Base-by-base conservation (phyloP, 2,888 invertebrate genomes). In the Linnaemya vulpina region DNA sequence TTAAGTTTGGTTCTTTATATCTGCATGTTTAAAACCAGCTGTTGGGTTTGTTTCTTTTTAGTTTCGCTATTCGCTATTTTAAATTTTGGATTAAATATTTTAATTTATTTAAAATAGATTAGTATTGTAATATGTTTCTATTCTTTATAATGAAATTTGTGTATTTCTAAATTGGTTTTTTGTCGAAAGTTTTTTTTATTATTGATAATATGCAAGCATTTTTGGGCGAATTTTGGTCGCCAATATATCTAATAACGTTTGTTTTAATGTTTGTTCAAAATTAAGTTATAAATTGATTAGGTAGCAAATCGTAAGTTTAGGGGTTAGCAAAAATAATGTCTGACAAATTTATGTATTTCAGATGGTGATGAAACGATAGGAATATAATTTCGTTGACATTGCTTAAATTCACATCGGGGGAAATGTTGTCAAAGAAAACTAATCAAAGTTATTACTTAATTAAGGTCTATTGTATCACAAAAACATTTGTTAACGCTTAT, bases 341-440 rank as follows among this genome's bases (percentile, higher is more conserved):
- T 53, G 22, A 17, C 15, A 25, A 74, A 80, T 65, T 74, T 68
- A 68, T 80, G 9, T 15, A 15, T 43, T 68, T 49, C 20, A 60
- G 74, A 75, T 70, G 67, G 53, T 68, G 74, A 25, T 35, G 35
- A 46, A 20, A 11, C 46, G 75, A 81, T 68, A 81, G 68, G 0
- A 60, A n/a, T 53, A 68, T 43, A 25, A 25, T 70, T 40, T 53
- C 13, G 15, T 53, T 51, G 7, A 30, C 65, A 46, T 58, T 38
- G n/a, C 10, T 3, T 22, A 67, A 17, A 15, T 9, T 35, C 35
- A 13, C 1, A 40, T 22, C n/a, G 25, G 9, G 8, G 30, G 3
- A 67, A 49, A 51, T 11, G 3, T 35, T 51, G 15, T 67, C 1
- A 51, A 51, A 17, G 7, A 51, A 68, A 51, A 20, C 20, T 51